Base-by-base conservation (phyloP, 2,797 vertebrate species). In the Bovichtus variegatus region DNA sequence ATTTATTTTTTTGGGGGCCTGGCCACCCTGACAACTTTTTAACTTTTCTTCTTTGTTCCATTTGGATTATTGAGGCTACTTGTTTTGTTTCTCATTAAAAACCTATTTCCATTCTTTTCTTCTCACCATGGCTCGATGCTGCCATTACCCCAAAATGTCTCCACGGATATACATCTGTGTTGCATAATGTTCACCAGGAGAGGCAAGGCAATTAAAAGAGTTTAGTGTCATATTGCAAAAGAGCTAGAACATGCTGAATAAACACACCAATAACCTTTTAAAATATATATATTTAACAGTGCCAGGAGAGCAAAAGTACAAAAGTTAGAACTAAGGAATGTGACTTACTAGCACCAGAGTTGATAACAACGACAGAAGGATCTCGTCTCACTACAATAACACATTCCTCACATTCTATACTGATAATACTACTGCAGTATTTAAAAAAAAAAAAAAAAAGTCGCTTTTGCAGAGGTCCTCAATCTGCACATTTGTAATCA, bases 401-500 rank as follows among this genome's bases (percentile, higher is more conserved):
- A 55, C 57, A 63, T 57, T 29, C 11, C 40, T 70, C 40, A n/a
- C 34, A 51, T 61, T 41, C 27, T 54, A 25, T 9, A 10, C n/a
- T 43, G 51, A 74, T 60, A 4, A 57, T 2, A 5, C 8, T 23
- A 5, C 27, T 54, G n/a, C 31, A 34, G 31, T 34, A 34, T 34
- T 18, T 25, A 40, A 21, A 49, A 36, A 46, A 36, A 2, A 36
- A 46, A 36, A 2, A n/a, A n/a, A n/a, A n/a, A n/a, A n/a, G 29
- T 8, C n/a, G 40, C 12, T 58, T 38, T 27, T 29, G 27, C 10
- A 44, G 18, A 3, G 40, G 7, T 41, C 29, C 34, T 19, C 54
- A 18, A 73, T 27, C n/a, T 80, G 60, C 50, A 51, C 54, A 15
- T 66, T 51, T 15, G 41, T 54, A 60, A 13, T 9, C n/a, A 25